Base-by-base conservation (phyloP, 1,140 invertebrate genomes). In the Polypedilum pembai region DNA sequence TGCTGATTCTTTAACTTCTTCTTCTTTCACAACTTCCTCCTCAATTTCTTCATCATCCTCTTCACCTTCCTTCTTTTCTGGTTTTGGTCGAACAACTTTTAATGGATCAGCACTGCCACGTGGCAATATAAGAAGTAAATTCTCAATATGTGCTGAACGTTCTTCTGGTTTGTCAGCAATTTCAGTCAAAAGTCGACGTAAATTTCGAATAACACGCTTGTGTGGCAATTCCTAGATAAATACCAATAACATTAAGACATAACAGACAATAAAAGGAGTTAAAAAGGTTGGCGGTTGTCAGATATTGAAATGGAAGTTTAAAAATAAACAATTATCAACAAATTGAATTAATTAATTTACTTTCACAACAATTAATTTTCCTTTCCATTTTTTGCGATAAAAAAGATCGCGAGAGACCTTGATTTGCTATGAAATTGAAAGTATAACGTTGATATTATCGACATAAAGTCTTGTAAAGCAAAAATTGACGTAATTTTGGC, bases 131-230 rank as follows among this genome's bases (percentile, higher is more conserved):
- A 82, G 45, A 73, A 82, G 76, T 80, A 82, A 82, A 72, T 82
- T 80, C 75, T 82, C 81, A 73, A 82, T 78, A 75, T 79, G 80
- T 74, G 78, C 80, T 75, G 75, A 76, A 75, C 78, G 78, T 63
- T 81, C 74, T 76, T 81, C 81, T 24, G 77, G 76, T 75, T 82
- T 81, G 41, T 82, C 80, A 75, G 80, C 80, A 56, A 80, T 79
- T 77, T 82, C 81, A 7, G 78, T 77, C 76, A 82, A 81, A 77
- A 82, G 81, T 72, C 81, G 81, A 18, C 78, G 75, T 73, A 82
- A 82, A 76, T 82, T 82, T 65, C 79, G 76, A 63, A 82, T 76
- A 76, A 82, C 81, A 76, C 81, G 79, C 78, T 82, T 80, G 75
- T 82, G 81, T 72, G 81, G 81, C 77, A 80, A 76, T 76, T 82